Base-by-base conservation (phyloP, 2,113 vertebrate species). In the Amphiprion ocellaris region DNA sequence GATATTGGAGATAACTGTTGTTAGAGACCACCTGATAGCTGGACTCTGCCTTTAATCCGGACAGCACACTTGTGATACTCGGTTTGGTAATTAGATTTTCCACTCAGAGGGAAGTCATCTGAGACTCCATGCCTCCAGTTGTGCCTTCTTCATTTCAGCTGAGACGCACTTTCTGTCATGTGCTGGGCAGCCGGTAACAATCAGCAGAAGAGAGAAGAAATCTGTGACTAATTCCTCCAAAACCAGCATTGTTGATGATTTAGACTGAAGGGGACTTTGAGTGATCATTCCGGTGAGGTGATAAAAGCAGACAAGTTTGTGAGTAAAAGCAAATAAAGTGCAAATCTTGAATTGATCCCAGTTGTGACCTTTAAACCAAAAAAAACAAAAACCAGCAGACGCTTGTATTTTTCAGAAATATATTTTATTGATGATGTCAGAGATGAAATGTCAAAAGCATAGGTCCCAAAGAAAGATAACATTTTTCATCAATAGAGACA, bases 381-480 rank as follows among this genome's bases (percentile, higher is more conserved):
- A 50, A 17, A 71, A 19, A 66, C 54, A 60, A 72, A 21, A 21
- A 21, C 21, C 16, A 2, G 24, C 53, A 86, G 49, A 14, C n/a
- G 0, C 10, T 70, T 14, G 49, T 87, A 84, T 90, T 92, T 92
- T 94, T 94, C 90, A 88, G 92, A 94, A 93, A 94, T 94, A 93
- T 91, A 93, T 93, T 94, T 93, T 92, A 92, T 91, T 90, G 89
- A 90, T 86, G 83, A 91, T 90, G 87, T 91, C 85, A 90, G 89
- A 89, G 90, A 94, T 92, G 87, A 94, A 94, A 92, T 92, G 91
- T 93, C 87, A 84, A 91, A 94, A 93, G 92, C 89, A 85, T 89
- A 93, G 88, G 91, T 92, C 93, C 92, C 93, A 92, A 92, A 93
- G 89, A 92, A 92, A 90, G 84, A 87, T 73, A 92, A 91, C 82